Percentiles rank a stretch among this genome's conserved stretches.
Conservation (phyloP, 2,797 vertebrate species). For the Tarsius wallacei region DNA sequence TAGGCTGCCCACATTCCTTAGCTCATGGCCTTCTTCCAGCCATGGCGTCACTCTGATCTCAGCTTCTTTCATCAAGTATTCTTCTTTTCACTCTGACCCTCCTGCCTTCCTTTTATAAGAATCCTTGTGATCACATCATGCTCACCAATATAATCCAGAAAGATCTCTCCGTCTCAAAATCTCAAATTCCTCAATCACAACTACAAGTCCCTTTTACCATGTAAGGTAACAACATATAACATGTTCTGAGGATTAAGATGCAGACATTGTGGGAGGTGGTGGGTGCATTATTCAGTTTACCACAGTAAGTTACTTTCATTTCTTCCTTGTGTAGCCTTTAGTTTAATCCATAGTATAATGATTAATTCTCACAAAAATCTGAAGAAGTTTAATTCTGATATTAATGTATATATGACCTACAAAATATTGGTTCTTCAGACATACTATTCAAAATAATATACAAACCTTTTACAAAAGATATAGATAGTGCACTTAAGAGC, state of each 20-base stretch:
- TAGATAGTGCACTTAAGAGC: background rate
- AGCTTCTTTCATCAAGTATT: background rate
- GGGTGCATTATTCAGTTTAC: background rate
- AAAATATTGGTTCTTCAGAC: background rate
- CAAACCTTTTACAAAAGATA: background rate
- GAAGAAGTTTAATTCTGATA: background rate
- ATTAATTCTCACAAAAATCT: background rate
- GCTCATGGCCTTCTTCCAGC: background rate
- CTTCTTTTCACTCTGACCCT: background rate
- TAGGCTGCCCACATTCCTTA: background rate
- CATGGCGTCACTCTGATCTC: background rate
- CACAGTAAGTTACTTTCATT: background rate
- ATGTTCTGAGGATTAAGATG: background rate
- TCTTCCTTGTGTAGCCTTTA: background rate
- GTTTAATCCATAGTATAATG: background rate
- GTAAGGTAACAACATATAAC: background rate
- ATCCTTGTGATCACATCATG: background rate
- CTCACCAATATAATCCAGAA: background rate
- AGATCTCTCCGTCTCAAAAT: background rate
- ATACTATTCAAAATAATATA: constrained; percentile 41
- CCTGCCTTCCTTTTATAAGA: background rate
- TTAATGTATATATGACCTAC: background rate
- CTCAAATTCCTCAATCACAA: background rate
- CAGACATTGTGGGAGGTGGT: background rate
- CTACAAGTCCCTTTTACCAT: background rate